Percentiles rank a stretch among this genome's conserved stretches.
These are phyloP conservation scores for Pemphredon lugubris DNA, from an alignment of 2,888 invertebrate genomes.

Conservation along the genomic window DNA sequence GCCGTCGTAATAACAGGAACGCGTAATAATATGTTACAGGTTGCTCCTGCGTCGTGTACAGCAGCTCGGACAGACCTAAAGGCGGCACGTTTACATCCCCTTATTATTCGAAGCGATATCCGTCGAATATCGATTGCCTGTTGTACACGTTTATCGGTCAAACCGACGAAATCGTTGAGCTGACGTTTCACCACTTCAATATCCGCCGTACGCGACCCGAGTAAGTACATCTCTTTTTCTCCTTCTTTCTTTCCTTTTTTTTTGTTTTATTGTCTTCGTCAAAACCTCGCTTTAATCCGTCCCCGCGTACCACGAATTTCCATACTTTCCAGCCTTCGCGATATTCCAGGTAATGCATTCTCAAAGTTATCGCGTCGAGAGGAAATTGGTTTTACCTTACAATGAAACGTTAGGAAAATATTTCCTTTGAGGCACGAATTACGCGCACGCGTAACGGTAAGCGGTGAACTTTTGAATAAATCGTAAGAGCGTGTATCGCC, in stretches of 20 bases:
- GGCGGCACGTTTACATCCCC: conserved; percentile 92
- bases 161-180: conserved; percentile 90
- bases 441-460: too few species aligned
- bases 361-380: too few species aligned
- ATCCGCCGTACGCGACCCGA: conserved; percentile 86
- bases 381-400: too few species aligned
- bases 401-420: too few species aligned
- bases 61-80: conserved; percentile 89
- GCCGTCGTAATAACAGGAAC: not conserved
- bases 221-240: conserved; percentile 85
- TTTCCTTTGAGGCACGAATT: too few species aligned
- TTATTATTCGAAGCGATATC: conserved; percentile 90
- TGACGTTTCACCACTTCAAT: conserved; percentile 91
- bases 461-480: too few species aligned
- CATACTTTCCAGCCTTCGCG: too few species aligned
- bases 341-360: too few species aligned
- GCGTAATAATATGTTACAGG: conserved; percentile 83
- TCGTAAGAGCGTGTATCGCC: too few species aligned
- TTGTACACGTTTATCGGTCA: conserved; percentile 92
- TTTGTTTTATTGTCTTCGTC: not conserved
- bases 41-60: conserved; percentile 92
- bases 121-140: conserved; percentile 89
- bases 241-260: too few species aligned
- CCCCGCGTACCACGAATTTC: too few species aligned
- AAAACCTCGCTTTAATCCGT: too few species aligned